Conservation (phyloP, 2,113 vertebrate genomes). For the Coptodon bakossiorum region DNA sequence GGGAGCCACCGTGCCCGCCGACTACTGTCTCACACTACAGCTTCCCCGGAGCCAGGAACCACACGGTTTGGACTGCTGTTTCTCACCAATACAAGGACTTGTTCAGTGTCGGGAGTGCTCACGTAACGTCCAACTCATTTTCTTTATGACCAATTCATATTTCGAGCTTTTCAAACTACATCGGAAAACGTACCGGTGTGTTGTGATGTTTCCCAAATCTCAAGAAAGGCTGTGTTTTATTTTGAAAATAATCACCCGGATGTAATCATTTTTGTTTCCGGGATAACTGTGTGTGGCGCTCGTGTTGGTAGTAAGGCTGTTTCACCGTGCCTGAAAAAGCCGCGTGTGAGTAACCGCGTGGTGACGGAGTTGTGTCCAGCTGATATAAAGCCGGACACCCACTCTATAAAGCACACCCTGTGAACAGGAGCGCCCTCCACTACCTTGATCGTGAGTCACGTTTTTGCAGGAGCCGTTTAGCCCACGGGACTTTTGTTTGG, state of each 20-base stretch:
- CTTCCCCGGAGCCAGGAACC: background rate
- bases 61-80: background rate
- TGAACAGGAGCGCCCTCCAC: background rate
- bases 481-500: background rate
- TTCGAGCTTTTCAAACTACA: background rate
- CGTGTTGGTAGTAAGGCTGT: background rate
- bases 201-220: background rate
- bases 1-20: background rate
- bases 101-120: background rate
- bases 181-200: background rate
- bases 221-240: background rate
- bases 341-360: background rate
- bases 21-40: background rate
- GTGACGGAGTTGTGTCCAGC: background rate
- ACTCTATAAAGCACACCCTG: background rate
- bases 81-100: background rate
- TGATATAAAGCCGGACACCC: background rate
- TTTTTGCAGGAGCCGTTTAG: background rate
- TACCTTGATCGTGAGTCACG: background rate
- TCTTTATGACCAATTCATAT: background rate
- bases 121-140: background rate
- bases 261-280: background rate
- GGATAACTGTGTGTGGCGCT: background rate
- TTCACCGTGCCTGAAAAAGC: background rate
- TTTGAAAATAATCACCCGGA: slow-evolving; percentile 3